Evolutionary conservation across 2,113 vertebrate genomes (phyloP).

Genomic region (Halichoerus grypus): DNA sequence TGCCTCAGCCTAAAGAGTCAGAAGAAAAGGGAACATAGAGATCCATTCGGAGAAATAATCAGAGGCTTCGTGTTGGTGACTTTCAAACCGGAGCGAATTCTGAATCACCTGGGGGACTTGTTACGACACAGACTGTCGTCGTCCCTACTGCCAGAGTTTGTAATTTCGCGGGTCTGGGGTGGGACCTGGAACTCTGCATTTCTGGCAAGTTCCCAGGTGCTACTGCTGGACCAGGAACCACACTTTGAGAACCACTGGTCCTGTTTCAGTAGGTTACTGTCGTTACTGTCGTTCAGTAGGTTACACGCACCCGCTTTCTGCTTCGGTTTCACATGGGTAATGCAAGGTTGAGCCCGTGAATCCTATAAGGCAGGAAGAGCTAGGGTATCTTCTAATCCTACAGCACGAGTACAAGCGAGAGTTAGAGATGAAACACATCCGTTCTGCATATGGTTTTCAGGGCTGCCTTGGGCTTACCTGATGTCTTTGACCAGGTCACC

Average conservation of each 20-base stretch:
- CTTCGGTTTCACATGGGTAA: neutral
- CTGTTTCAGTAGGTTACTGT: neutral
- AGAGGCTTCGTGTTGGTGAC: neutral
- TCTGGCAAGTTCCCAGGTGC: neutral
- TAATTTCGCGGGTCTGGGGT: neutral
- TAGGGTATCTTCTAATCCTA: neutral
- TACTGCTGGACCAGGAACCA: neutral
- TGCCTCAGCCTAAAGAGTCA: neutral
- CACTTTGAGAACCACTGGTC: neutral
- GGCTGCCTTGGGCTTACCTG: neutral
- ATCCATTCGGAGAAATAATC: neutral
- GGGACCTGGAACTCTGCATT: neutral
- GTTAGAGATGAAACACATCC: neutral
- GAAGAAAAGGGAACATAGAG: neutral
- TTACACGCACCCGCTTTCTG: neutral
- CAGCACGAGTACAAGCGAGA: too few relatives aligned
- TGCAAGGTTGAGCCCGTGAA: neutral
- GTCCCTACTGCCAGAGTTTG: neutral
- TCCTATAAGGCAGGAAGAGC: neutral
- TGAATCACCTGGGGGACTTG: neutral
- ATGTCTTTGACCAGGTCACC: neutral
- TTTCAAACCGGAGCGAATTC: neutral
- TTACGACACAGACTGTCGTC: neutral
- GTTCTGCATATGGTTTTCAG: rapidly evolving
- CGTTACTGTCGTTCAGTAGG: too few relatives aligned